A percentile compares a stretch with the other conserved stretches of the same genome.
These are phyloP conservation scores for Columba janthina DNA, from an alignment of 2,113 vertebrate species.

Conservation along the genomic window DNA sequence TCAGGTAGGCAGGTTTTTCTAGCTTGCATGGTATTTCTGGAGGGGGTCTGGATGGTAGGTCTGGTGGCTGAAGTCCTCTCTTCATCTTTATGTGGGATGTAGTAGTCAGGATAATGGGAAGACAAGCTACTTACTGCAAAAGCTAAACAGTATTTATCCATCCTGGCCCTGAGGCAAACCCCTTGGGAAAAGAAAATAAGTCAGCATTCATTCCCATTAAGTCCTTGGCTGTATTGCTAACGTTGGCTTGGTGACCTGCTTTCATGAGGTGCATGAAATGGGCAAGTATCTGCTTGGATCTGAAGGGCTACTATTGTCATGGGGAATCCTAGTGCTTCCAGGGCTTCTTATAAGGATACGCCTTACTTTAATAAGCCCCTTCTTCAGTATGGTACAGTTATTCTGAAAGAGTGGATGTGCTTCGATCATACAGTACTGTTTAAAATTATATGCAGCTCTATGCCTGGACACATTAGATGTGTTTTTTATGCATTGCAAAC, in stretches of 20 bases:
- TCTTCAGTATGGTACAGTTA: not conserved
- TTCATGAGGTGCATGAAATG: not conserved
- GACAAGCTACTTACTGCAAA: not conserved
- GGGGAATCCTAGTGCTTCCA: not conserved
- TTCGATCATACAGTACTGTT: not conserved
- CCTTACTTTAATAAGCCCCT: not conserved
- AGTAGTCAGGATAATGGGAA: not conserved
- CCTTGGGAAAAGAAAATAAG: not conserved
- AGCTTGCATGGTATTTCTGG: not conserved
- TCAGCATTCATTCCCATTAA: not conserved
- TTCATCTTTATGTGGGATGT: not conserved
- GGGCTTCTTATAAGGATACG: not conserved
- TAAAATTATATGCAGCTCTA: not conserved
- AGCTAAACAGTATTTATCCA: not conserved
- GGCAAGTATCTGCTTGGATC: not conserved
- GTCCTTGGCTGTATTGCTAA: not conserved
- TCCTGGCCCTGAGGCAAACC: not conserved
- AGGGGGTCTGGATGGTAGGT: not conserved
- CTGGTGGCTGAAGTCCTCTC: not conserved
- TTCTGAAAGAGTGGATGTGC: not conserved
- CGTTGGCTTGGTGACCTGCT: not conserved
- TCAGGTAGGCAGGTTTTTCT: not conserved
- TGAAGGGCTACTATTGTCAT: not conserved
- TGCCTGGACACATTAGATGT: not conserved
- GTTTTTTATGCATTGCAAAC: not conserved